Conservation (phyloP, 2,113 vertebrate genomes). For the Clarias gariepinus region DNA sequence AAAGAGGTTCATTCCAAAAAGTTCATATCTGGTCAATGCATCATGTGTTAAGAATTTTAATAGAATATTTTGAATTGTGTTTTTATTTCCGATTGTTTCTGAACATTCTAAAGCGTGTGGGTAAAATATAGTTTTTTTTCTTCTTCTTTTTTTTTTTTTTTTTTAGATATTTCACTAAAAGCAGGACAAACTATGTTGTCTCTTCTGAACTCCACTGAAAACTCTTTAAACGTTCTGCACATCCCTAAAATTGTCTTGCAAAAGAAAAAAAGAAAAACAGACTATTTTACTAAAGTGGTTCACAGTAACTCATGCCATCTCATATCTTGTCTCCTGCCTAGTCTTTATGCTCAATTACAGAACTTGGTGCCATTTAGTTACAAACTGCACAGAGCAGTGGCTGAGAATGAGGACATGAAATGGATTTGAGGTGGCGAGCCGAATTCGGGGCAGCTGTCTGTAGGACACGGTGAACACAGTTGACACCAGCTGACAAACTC, state of each 20-base stretch:
- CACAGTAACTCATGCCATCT: slow-evolving; percentile 57
- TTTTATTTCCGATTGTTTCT: not conserved
- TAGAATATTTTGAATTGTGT: not conserved
- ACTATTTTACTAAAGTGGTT: slow-evolving; percentile 65
- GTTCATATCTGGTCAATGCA: not conserved
- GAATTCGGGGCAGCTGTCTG: not conserved
- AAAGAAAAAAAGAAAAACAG: not conserved
- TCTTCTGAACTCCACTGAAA: not conserved
- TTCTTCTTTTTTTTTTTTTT: too few relatives aligned
- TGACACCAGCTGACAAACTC: not conserved
- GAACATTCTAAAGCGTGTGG: not conserved
- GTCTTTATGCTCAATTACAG: slow-evolving; percentile 56
- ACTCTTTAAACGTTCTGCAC: not conserved
- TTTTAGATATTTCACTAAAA: not conserved
- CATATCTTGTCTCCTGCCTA: slow-evolving; percentile 54
- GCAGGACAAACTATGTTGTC: not conserved
- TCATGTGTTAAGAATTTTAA: not conserved
- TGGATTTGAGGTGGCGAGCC: slow-evolving; percentile 7
- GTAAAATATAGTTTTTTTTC: too few relatives aligned
- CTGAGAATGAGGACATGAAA: slow-evolving; percentile 25
- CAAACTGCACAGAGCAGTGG: slow-evolving; percentile 27
- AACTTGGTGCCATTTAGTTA: slow-evolving; percentile 8
- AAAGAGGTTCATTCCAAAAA: not conserved
- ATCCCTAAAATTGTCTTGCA: not conserved
- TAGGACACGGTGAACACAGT: slow-evolving; percentile 25